phyloP scores from a whole-genome alignment of 2,888 invertebrate genomes.

The Chrysomela aeneicollis region DNA sequence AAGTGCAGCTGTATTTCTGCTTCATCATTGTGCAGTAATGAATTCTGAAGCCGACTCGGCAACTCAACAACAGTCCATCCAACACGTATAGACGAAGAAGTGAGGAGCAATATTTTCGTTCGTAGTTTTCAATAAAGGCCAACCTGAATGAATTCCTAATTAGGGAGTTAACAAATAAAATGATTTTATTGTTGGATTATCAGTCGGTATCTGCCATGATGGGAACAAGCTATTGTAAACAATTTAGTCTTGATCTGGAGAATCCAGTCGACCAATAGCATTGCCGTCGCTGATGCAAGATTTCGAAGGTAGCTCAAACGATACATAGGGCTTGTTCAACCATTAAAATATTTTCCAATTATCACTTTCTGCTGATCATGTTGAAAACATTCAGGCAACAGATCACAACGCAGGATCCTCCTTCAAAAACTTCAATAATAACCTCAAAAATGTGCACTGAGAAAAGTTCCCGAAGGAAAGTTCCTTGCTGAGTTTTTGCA shows the following conservation, averaged over 20 bases:
- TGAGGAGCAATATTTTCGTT: constrained; percentile 33
- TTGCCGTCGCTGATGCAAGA: constrained; percentile 20
- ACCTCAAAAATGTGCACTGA: too few relatives aligned
- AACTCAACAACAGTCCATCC: constrained; percentile 22
- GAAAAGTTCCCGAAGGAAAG: too few relatives aligned
- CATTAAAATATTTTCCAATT: too few relatives aligned
- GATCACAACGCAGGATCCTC: too few relatives aligned
- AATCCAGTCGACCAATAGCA: constrained; percentile 23
- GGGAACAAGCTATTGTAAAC: constrained; percentile 36
- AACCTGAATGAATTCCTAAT: constrained; percentile 42
- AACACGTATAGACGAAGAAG: constrained; percentile 33
- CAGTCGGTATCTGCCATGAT: constrained; percentile 22
- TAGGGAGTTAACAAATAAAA: constrained; percentile 42
- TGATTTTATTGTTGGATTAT: constrained; percentile 38
- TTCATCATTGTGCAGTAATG: constrained; percentile 34
- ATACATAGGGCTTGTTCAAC: too few relatives aligned
- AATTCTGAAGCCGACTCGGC: constrained; percentile 37
- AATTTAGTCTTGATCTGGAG: constrained; percentile 39
- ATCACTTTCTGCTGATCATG: too few relatives aligned
- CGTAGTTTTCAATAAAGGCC: constrained; percentile 34
- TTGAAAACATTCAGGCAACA: too few relatives aligned
- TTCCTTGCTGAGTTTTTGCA: too few relatives aligned
- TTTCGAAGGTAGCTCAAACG: too few relatives aligned
- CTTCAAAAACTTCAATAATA: too few relatives aligned
- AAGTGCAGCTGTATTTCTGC: constrained; percentile 36